Evolutionary conservation across 2,888 invertebrate genomes (phyloP).

Genomic region (Agonopterix subpropinquella): DNA sequence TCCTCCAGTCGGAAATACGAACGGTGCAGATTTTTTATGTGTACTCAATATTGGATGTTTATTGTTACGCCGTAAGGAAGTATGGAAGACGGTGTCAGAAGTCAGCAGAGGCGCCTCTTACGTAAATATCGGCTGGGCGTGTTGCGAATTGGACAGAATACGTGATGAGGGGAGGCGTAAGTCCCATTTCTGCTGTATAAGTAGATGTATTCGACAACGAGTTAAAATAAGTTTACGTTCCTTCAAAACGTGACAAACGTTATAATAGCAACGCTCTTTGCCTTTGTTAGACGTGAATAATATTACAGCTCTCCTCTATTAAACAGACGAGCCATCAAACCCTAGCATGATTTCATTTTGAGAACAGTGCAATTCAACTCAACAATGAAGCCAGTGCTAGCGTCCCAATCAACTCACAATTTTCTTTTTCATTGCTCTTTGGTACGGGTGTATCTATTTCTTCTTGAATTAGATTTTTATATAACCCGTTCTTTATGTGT

Average conservation of each 20-base stretch:
- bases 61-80: constrained; percentile 35
- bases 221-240: constrained; percentile 52
- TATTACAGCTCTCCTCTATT: constrained; percentile 8
- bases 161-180: constrained; percentile 63
- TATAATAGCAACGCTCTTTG: no score
- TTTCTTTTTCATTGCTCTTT: constrained; percentile 32
- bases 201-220: constrained; percentile 50
- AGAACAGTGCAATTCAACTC: constrained; percentile 14
- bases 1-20: constrained; percentile 19
- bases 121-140: constrained; percentile 70
- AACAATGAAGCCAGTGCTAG: constrained; percentile 34
- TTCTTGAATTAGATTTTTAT: constrained; percentile 2
- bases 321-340: constrained; percentile 22
- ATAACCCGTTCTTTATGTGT: neutral
- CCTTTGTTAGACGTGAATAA: constrained; percentile 9
- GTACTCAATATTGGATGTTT: constrained; percentile 37
- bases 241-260: constrained; percentile 25
- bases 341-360: constrained; percentile 26
- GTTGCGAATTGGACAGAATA: constrained; percentile 70
- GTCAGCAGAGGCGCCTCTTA: constrained; percentile 63
- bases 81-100: constrained; percentile 51
- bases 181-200: constrained; percentile 54
- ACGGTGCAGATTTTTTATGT: constrained; percentile 41
- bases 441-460: constrained; percentile 6
- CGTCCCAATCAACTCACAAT: constrained; percentile 37